These are phyloP conservation scores for Hylia prasina DNA, from an alignment of 2,113 vertebrate genomes.

Conservation along the genomic window DNA sequence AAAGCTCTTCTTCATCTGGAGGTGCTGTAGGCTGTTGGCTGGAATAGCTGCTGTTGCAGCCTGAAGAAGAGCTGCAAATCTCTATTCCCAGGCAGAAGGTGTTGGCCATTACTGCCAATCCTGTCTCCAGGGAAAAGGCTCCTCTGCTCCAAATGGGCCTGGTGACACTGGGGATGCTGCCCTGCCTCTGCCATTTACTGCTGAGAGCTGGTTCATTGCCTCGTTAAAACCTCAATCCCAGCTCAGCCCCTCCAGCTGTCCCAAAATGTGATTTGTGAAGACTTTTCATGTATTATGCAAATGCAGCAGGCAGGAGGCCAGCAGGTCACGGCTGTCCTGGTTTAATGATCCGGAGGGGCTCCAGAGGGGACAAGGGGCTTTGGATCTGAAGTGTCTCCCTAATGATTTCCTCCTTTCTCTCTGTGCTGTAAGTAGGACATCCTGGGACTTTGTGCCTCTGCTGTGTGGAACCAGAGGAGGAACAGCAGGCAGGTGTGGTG, in stretches of 20 bases:
- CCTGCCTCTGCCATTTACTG: not conserved
- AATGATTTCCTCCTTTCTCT: not conserved
- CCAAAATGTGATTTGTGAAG: not conserved
- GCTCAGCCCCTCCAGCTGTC: not conserved
- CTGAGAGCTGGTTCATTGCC: not conserved
- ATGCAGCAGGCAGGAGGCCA: not conserved
- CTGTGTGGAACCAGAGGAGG: not conserved
- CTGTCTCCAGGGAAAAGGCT: not conserved
- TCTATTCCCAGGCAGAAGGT: not conserved
- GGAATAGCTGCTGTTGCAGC: not conserved
- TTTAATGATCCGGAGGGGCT: not conserved
- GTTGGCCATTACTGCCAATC: not conserved
- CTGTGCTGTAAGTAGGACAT: not conserved
- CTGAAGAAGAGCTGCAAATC: not conserved
- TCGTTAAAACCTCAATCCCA: not conserved
- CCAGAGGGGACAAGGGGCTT: not conserved
- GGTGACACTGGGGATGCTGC: not conserved
- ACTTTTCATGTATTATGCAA: not conserved
- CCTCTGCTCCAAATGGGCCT: not conserved
- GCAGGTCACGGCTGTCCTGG: not conserved
- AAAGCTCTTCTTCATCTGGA: not conserved
- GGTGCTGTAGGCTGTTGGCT: not conserved
- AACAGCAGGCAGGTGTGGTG: not conserved
- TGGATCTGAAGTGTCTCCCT: not conserved
- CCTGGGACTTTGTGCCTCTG: not conserved